phyloP scores from a whole-genome alignment of 2,113 vertebrate genomes.

The Tupaia chinensis region DNA sequence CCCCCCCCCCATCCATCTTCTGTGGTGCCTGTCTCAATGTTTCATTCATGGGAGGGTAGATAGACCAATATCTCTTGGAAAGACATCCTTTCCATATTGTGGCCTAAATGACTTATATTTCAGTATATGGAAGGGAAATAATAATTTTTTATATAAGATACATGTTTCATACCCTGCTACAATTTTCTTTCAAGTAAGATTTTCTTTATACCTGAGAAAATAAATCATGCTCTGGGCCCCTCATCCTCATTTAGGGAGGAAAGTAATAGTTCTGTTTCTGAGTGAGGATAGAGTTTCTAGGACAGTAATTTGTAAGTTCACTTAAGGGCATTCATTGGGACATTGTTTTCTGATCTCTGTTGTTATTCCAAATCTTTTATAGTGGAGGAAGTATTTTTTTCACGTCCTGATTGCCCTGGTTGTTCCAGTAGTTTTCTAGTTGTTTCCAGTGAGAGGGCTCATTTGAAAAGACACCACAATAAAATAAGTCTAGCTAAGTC shows the following conservation, averaged over 20 bases:
- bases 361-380: neutral
- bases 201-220: slow-evolving; percentile 22
- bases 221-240: neutral
- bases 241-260: neutral
- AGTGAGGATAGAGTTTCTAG: neutral
- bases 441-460: neutral
- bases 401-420: neutral
- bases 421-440: neutral
- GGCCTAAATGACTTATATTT: neutral
- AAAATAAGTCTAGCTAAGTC: neutral
- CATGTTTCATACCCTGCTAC: neutral
- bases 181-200: neutral
- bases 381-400: neutral
- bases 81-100: neutral
- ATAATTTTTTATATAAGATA: neutral
- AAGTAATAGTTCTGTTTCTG: slow-evolving; percentile 9
- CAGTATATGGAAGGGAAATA: neutral
- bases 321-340: neutral
- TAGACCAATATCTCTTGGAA: neutral
- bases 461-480: neutral
- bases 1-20: neutral
- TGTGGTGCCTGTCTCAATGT: neutral
- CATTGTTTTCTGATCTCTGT: neutral
- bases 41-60: neutral
- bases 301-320: neutral